Conservation (phyloP, 2,888 invertebrate genomes). For the Tetragonula carbonaria region DNA sequence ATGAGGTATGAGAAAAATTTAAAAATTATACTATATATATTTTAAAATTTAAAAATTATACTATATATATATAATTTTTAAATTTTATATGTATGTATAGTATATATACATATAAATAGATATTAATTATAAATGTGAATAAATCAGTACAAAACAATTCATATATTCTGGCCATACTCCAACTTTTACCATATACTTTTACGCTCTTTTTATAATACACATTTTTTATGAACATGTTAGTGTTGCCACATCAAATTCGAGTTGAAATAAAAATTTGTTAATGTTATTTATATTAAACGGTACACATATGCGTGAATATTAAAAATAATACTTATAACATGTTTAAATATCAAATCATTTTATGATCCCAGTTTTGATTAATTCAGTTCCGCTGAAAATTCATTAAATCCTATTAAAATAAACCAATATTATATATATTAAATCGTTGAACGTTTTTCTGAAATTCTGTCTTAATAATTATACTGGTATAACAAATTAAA, state of each 20-base stretch:
- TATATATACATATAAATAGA: background rate
- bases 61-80: background rate
- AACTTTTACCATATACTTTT: constrained; percentile 15
- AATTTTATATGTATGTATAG: background rate
- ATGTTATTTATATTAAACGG: background rate
- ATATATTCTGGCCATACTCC: constrained; percentile 23
- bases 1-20: background rate
- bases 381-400: background rate
- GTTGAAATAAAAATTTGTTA: constrained; percentile 9
- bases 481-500: constrained; percentile 1
- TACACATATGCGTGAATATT: background rate
- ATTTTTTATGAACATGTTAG: background rate
- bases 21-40: background rate
- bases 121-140: background rate
- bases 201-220: constrained; percentile 1
- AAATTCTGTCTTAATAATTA: constrained; percentile 9
- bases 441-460: background rate
- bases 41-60: constrained; percentile 1
- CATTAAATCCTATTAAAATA: background rate
- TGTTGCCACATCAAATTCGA: constrained; percentile 16
- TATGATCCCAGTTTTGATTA: background rate
- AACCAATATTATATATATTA: background rate
- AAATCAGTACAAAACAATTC: constrained; percentile 25
- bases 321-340: background rate
- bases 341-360: background rate